Percentiles rank a stretch among this genome's conserved stretches.
phyloP scores from a whole-genome alignment of 2,113 vertebrate genomes.

The Strigops habroptila region DNA sequence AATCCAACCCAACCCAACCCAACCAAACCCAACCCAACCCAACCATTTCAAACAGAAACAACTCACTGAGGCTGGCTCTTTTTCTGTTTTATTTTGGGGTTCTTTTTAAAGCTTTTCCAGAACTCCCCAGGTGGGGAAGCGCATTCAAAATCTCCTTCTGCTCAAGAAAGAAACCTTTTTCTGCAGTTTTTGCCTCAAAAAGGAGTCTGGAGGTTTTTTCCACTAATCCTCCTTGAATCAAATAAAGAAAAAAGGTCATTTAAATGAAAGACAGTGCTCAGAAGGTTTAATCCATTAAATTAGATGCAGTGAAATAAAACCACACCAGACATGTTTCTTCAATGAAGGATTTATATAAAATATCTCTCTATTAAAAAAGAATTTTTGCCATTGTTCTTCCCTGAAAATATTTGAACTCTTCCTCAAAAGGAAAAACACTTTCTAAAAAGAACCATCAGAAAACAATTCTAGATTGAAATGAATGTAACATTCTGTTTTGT shows the following conservation, averaged over 20 bases:
- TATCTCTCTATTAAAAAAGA: background rate
- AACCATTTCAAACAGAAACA: background rate
- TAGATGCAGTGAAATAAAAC: background rate
- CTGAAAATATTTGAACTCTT: background rate
- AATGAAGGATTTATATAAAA: background rate
- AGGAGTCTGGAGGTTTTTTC: background rate
- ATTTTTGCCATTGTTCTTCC: background rate
- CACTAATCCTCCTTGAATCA: background rate
- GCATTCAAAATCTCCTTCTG: background rate
- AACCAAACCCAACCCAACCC: background rate
- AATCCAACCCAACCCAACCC: background rate
- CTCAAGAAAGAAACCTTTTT: background rate
- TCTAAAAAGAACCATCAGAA: background rate
- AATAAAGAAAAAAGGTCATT: background rate
- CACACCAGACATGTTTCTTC: background rate
- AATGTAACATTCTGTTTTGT: background rate
- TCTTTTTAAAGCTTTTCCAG: background rate
- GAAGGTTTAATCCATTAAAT: conserved; percentile 8
- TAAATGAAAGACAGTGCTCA: background rate
- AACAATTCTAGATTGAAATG: background rate
- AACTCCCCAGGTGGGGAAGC: background rate
- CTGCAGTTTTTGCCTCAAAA: background rate
- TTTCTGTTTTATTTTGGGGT: background rate
- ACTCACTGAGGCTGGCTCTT: background rate
- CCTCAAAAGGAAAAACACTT: background rate